Percentiles rank a stretch among this genome's conserved stretches.
phyloP scores from a whole-genome alignment of 1,140 invertebrate species.

The Monomorium pharaonis region DNA sequence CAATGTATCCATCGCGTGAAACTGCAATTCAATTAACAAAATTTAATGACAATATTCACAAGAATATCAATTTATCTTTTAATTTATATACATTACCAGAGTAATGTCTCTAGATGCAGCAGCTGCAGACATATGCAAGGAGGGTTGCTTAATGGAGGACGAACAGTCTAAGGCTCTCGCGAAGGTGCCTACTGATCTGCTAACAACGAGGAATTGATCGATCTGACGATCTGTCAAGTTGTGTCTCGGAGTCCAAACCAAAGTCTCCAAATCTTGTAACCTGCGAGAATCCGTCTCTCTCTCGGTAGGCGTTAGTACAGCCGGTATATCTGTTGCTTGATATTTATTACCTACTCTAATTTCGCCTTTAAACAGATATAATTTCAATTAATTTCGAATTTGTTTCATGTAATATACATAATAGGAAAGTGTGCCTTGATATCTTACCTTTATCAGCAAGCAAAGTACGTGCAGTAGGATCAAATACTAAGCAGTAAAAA shows the following conservation, averaged over 20 bases:
- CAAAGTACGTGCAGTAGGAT: slow-evolving; percentile 99
- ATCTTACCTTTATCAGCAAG: slow-evolving; percentile 98
- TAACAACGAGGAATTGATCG: slow-evolving; percentile 99
- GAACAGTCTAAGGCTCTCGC: slow-evolving; percentile 99
- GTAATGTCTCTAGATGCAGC: slow-evolving; percentile 99
- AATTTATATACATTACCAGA: slow-evolving; percentile 86
- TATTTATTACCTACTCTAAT: slow-evolving; percentile 97
- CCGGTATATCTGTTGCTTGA: slow-evolving; percentile 92
- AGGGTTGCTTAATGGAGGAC: slow-evolving; percentile 98
- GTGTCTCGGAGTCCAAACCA: slow-evolving; percentile 97
- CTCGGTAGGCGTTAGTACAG: slow-evolving; percentile 87
- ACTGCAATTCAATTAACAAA: slow-evolving; percentile 86
- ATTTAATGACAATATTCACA: not conserved
- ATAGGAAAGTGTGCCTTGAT: not conserved
- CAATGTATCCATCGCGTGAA: slow-evolving; percentile 99
- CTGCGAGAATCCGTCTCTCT: slow-evolving; percentile 89
- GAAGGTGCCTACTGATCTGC: slow-evolving; percentile 99
- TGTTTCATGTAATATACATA: not conserved
- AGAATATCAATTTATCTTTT: not conserved
- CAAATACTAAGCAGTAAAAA: slow-evolving; percentile 99
- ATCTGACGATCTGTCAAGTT: slow-evolving; percentile 97
- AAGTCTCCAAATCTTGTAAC: slow-evolving; percentile 93
- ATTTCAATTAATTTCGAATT: not conserved
- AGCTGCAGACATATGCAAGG: slow-evolving; percentile 99
- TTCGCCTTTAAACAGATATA: slow-evolving; percentile 75